phyloP scores from a whole-genome alignment of 2,113 vertebrate species.

The Ondatra zibethicus region DNA sequence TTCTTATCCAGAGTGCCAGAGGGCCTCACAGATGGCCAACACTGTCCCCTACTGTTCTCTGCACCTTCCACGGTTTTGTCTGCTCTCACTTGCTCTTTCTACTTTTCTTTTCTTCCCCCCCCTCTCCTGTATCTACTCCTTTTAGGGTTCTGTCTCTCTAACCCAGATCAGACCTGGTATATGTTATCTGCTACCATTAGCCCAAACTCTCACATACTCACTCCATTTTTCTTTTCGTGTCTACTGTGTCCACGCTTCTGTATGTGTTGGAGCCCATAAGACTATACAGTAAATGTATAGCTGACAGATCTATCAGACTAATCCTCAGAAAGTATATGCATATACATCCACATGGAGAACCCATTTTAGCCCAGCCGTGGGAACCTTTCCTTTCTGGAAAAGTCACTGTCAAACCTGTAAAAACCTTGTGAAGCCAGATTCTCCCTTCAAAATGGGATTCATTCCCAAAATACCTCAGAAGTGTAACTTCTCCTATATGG shows the following conservation, averaged over 20 bases:
- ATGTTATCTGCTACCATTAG: neutral
- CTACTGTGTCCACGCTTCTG: neutral
- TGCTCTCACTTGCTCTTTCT: neutral
- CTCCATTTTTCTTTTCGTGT: neutral
- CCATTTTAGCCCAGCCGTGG: no score
- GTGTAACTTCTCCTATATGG: no score
- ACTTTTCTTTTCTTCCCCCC: neutral
- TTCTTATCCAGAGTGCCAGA: neutral
- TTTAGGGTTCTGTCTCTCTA: neutral
- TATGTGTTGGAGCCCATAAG: no score
- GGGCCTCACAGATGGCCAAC: neutral
- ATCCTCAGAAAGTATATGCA: no score
- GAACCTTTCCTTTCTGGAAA: no score
- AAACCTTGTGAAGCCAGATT: no score
- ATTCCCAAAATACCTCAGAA: no score
- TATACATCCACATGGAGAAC: no score
- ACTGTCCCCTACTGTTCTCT: neutral
- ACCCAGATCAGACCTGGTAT: neutral
- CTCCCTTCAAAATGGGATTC: no score
- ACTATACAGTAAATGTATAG: no score
- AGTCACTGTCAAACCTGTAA: no score
- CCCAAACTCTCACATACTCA: neutral
- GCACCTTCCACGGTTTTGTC: neutral
- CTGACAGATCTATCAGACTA: no score
- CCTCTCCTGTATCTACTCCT: neutral